Conservation (phyloP, 1,140 invertebrate genomes). For the Rhopalosiphum padi region DNA sequence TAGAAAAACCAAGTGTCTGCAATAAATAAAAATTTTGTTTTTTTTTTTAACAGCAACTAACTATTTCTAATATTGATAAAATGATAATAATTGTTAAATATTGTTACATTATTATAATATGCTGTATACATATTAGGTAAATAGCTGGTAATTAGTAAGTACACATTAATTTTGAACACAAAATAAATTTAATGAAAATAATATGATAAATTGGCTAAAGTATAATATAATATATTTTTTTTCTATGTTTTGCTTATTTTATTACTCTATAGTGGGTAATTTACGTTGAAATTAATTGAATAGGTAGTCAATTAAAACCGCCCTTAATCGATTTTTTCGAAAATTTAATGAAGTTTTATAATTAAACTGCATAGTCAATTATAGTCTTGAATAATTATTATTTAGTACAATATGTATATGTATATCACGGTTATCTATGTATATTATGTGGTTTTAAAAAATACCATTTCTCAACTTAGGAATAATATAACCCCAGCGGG, state of each 20-base stretch:
- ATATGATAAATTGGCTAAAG: not conserved
- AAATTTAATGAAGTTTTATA: not conserved
- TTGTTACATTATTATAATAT: not conserved
- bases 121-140: not conserved
- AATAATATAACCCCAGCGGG: not conserved
- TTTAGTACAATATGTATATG: not conserved
- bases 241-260: not conserved
- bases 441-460: not conserved
- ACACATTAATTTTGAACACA: not conserved
- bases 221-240: not conserved
- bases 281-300: not conserved
- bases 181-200: not conserved
- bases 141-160: not conserved
- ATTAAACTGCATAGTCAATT: conserved; percentile 2
- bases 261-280: not conserved
- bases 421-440: not conserved
- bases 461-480: not conserved
- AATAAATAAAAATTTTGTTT: not conserved
- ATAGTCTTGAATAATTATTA: not conserved
- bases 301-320: not conserved
- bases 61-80: not conserved
- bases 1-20: not conserved
- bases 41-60: not conserved
- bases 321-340: not conserved
- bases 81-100: too few relatives aligned